Evolutionary conservation across 2,797 vertebrate genomes (phyloP), one percentile per base, ranked within the genome.

Genomic region (Cyprinella venusta): DNA sequence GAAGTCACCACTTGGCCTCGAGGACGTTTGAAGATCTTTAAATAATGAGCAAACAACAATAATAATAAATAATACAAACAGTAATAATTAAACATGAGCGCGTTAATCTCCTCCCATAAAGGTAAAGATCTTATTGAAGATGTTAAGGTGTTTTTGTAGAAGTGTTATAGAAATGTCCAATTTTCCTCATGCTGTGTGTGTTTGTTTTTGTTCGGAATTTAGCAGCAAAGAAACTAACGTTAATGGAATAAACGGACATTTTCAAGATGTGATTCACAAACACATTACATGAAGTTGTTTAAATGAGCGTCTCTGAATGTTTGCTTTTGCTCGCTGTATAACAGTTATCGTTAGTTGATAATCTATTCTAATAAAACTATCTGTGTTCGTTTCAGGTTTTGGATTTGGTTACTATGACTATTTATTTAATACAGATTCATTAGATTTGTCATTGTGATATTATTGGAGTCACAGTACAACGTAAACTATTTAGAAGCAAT

Each of bases 31-130:
- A 70, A 63, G 65, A 50, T 38, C 40, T 78, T 69, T 50, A 42
- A 76, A 76, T 54, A 45, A 82, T 83, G 75, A 59, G 65, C 75
- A 33, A 71, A 61, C 13, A 36, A 54, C 59, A 36, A 59, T 24
- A 18, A 12, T 24, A 56, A 26, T 33, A 33, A 30, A 30, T 48
- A 36, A n/a, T 33, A 54, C 61, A 42, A 48, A 38, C 33, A n/a
- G 63, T 6, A 59, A 19, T n/a, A 19, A 48, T 26, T 59, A 13
- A 83, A n/a, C 64, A 83, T 83, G 82, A 70, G 64, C 42, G 52
- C 82, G 16, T 38, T 75, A 61, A 71, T 61, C 75, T 70, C 82
- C 9, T 48, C 63, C 21, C 40, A 68, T 50, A 83, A 83, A 83
- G 82, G 82, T 83, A 83, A 83, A 36, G 0, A 21, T 48, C 8